A percentile compares a stretch with the other conserved stretches of the same genome.
Evolutionary conservation across 2,888 invertebrate species (phyloP).

Genomic region (Oscheius sp.): DNA sequence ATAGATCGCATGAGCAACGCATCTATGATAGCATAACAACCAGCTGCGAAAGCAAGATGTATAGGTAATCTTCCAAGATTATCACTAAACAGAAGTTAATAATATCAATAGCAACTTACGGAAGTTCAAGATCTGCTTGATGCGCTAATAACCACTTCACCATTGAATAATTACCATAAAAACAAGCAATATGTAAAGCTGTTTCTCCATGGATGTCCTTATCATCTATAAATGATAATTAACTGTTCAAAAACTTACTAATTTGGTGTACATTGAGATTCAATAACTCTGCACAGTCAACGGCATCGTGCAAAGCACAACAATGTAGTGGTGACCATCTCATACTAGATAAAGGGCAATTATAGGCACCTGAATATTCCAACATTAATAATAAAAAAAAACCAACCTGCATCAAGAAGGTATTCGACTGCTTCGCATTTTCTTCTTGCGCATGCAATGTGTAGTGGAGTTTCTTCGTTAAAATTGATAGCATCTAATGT

Average conservation of each 20-base stretch:
- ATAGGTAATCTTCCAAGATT: not conserved
- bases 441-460: slow-evolving; percentile 78
- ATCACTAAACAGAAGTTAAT: not conserved
- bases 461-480: slow-evolving; percentile 85
- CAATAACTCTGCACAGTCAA: not conserved
- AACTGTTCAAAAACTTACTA: not conserved
- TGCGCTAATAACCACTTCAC: not conserved
- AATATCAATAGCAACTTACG: not conserved
- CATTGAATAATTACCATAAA: not conserved
- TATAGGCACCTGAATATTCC: not conserved
- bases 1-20: not conserved
- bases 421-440: not conserved
- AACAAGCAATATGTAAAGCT: slow-evolving; percentile 11
- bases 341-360: not conserved
- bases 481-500: not conserved
- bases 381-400: not conserved
- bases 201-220: not conserved
- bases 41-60: not conserved
- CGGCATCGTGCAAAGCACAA: not conserved
- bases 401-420: not conserved
- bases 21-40: not conserved
- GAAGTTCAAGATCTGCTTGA: slow-evolving; percentile 8
- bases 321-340: slow-evolving; percentile 1
- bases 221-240: not conserved
- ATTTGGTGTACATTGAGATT: not conserved